Conservation (phyloP, 1,140 invertebrate genomes). For the Proales similis region DNA sequence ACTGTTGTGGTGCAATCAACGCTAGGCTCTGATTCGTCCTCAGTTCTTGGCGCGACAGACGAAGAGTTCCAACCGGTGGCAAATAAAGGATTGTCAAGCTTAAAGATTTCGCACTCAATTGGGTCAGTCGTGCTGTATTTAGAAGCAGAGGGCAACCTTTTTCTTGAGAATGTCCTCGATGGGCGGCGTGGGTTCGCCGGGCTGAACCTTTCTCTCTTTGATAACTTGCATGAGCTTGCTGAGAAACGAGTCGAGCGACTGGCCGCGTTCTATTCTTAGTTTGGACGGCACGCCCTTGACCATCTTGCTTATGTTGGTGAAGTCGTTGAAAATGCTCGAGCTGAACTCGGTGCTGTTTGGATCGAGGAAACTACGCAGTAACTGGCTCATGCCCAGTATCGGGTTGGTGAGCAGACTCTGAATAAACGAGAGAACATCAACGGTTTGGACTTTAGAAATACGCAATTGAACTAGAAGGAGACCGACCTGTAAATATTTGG, state of each 20-base stretch:
- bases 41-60: no score
- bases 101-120: no score
- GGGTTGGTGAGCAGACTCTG: constrained; percentile 28
- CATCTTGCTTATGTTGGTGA: constrained; percentile 32
- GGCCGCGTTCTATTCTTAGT: constrained; percentile 25
- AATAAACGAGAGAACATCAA: not conserved
- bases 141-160: no score
- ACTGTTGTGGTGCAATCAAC: no score
- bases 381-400: constrained; percentile 28
- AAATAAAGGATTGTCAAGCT: no score
- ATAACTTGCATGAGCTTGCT: constrained; percentile 12
- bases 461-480: not conserved
- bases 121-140: no score
- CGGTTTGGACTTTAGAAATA: not conserved
- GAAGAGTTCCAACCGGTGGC: no score
- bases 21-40: no score
- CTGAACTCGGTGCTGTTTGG: constrained; percentile 31
- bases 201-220: not conserved
- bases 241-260: constrained; percentile 29
- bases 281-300: constrained; percentile 34
- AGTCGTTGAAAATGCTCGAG: constrained; percentile 36
- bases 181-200: not conserved
- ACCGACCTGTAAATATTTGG: constrained; percentile 25
- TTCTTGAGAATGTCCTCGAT: not conserved
- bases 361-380: constrained; percentile 25